Conservation (phyloP, 1,140 invertebrate genomes). For the Microvelia longipes region DNA sequence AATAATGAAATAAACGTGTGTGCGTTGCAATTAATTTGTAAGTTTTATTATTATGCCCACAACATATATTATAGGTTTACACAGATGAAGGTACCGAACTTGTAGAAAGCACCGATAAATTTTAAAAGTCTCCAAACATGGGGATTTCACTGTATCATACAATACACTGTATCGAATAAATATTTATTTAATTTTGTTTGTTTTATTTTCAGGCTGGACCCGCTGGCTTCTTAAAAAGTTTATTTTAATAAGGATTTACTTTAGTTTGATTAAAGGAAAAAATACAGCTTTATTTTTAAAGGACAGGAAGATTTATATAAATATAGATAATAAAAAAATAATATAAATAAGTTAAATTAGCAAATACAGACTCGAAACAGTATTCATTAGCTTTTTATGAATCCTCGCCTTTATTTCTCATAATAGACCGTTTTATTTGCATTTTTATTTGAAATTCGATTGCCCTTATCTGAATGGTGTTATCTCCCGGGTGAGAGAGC, state of each 20-base stretch:
- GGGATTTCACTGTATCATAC: too few species aligned
- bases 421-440: background rate
- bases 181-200: background rate
- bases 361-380: background rate
- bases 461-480: background rate
- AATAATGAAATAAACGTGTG: too few species aligned
- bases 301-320: background rate
- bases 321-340: background rate
- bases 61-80: too few species aligned
- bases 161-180: too few species aligned
- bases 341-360: background rate
- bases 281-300: background rate
- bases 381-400: background rate
- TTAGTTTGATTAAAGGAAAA: background rate
- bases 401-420: background rate
- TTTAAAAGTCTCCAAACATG: too few species aligned
- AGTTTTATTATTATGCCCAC: too few species aligned
- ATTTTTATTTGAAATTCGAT: background rate
- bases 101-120: too few species aligned
- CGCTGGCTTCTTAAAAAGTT: slow-evolving; percentile 32
- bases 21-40: too few species aligned
- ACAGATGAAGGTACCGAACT: too few species aligned
- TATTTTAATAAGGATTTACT: slow-evolving; percentile 25
- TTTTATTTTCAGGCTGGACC: slow-evolving; percentile 24
- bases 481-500: background rate